Evolutionary conservation across 2,113 vertebrate species (phyloP), one percentile per base, ranked within the genome.

Genomic region (Toxostoma redivivum): DNA sequence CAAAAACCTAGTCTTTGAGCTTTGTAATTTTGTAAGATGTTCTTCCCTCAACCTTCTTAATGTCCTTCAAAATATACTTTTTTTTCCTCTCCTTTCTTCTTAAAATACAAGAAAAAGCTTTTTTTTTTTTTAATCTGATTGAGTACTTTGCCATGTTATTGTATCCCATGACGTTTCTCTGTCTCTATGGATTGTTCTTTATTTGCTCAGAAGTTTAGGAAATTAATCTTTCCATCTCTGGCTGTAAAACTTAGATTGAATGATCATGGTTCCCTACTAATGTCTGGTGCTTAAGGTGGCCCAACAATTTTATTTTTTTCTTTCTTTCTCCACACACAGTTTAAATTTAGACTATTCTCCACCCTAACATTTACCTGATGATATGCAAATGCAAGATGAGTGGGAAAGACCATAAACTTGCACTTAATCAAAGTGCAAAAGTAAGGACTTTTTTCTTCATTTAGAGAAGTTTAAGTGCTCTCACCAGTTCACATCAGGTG

Each of bases 71-170:
- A 65, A 44, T 33, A 35, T 13, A 22, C 4, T 18, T 13, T 72
- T 37, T 35, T 51, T 70, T 37, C 1, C 7, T 38, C 47, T 62
- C 7, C 7, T 56, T 86, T 67, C 47, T 62, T 81, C 53, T 64
- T 74, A 57, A 77, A 77, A 65, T 40, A 4, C 12, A 50, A 30
- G 8, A 40, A 69, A n/a, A 44, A 42, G 3, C 11, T 33, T 12
- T 10, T 19, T 8, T n/a, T 35, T n/a, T 30, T 28, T 35, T 31
- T 22, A 19, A 37, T n/a, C n/a, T 22, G 24, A 14, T 70, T 27
- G 9, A 1, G 0, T 87, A 40, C 0, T 0, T 65, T 73, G 15
- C 25, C 33, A 15, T 51, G n/a, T 33, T 81, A 37, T 58, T 67
- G 8, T 42, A 45, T 58, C 9, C 9, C 24, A 17, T 19, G 3